Conservation (phyloP, 2,113 vertebrate species). For the Castor canadensis region DNA sequence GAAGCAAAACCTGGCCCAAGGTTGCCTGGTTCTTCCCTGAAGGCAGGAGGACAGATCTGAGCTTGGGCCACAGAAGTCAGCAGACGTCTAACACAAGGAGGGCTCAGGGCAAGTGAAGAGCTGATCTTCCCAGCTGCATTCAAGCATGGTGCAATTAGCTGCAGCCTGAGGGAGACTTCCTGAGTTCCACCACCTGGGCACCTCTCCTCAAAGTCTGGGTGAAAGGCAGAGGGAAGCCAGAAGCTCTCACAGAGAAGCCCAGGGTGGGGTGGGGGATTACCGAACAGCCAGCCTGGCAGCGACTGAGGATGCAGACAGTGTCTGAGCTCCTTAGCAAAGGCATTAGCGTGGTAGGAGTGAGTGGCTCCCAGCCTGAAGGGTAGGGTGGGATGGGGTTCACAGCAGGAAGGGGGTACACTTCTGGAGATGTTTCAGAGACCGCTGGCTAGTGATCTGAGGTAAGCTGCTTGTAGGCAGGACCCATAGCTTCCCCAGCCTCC, state of each 20-base stretch:
- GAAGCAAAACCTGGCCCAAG: not conserved
- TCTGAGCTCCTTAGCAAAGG: not conserved
- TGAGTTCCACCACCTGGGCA: not conserved
- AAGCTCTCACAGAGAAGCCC: not conserved
- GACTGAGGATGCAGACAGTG: not conserved
- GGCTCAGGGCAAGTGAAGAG: not conserved
- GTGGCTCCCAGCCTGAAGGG: not conserved
- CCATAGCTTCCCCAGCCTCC: not conserved
- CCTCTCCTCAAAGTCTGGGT: not conserved
- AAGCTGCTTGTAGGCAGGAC: not conserved
- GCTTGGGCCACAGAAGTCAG: not conserved
- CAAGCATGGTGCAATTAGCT: not conserved
- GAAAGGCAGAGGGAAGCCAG: not conserved
- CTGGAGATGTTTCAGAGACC: not conserved
- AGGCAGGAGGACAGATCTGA: not conserved
- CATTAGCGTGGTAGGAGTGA: rapidly evolving
- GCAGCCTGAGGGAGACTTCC: not conserved
- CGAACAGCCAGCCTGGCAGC: not conserved
- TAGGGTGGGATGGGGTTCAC: no score
- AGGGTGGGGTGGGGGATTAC: not conserved
- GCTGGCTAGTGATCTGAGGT: not conserved
- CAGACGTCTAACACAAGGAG: not conserved
- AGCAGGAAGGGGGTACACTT: not conserved
- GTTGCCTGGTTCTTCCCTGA: not conserved
- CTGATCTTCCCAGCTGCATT: not conserved